These are phyloP conservation scores for Balanococcus diminutus DNA, from an alignment of 2,888 invertebrate species.

Conservation along the genomic window DNA sequence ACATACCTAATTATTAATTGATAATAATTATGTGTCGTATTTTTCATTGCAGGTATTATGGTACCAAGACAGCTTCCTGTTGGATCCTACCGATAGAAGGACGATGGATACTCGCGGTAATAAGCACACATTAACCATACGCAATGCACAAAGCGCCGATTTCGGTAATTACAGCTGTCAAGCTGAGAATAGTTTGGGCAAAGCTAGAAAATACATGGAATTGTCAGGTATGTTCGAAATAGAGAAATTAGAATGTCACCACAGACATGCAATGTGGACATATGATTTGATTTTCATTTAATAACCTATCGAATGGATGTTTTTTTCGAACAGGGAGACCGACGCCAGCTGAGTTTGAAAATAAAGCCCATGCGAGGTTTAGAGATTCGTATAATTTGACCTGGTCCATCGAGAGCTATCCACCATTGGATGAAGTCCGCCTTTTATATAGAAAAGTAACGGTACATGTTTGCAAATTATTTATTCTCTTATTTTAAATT, in stretches of 20 bases:
- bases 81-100: constrained; percentile 72
- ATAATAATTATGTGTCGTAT: no score
- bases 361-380: constrained; percentile 69
- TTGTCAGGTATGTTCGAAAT: constrained; percentile 63
- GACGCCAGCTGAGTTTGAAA: constrained; percentile 73
- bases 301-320: not conserved
- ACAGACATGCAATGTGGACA: no score
- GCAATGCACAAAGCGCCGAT: constrained; percentile 72
- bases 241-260: not conserved
- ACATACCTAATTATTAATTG: no score
- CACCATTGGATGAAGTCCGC: constrained; percentile 72
- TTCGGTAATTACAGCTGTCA: constrained; percentile 77
- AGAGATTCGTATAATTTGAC: constrained; percentile 71
- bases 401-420: constrained; percentile 72
- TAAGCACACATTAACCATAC: constrained; percentile 71
- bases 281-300: no score
- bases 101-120: constrained; percentile 73
- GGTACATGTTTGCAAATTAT: not conserved
- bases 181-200: constrained; percentile 73
- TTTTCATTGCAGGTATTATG: constrained; percentile 71
- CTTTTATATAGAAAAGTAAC: constrained; percentile 70
- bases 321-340: constrained; percentile 65
- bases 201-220: constrained; percentile 73
- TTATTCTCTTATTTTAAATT: not conserved
- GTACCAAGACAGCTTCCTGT: constrained; percentile 74